Evolutionary conservation across 2,113 vertebrate genomes (phyloP).

Genomic region (Tautogolabrus adspersus): DNA sequence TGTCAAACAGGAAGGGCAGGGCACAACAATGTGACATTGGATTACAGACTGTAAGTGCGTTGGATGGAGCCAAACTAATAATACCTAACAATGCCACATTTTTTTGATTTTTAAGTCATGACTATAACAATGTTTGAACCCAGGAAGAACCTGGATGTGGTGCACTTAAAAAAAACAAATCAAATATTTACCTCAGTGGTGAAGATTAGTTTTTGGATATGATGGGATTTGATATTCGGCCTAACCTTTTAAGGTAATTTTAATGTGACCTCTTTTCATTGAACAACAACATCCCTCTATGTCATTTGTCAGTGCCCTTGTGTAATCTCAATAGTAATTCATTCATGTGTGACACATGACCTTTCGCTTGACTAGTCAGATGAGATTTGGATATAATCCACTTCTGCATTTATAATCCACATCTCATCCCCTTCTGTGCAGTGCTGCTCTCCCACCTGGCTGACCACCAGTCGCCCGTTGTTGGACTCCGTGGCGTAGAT

Average conservation of each 20-base stretch:
- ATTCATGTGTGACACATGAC: conserved; percentile 45
- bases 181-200: conserved; percentile 33
- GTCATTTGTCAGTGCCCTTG: conserved; percentile 35
- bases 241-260: conserved; percentile 33
- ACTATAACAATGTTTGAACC: conserved; percentile 2
- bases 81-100: not conserved
- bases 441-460: conserved; percentile 84
- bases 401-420: conserved; percentile 52
- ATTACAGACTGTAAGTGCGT: conserved; percentile 17
- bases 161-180: conserved; percentile 29
- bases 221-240: conserved; percentile 46
- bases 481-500: conserved; percentile 94
- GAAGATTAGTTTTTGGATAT: conserved; percentile 42
- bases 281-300: conserved; percentile 25
- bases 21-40: conserved; percentile 33
- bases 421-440: conserved; percentile 43
- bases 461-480: conserved; percentile 92
- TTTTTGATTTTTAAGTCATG: conserved; percentile 3
- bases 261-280: conserved; percentile 15
- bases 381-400: conserved; percentile 65
- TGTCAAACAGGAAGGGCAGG: conserved; percentile 1
- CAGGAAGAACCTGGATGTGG: conserved; percentile 2
- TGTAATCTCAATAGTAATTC: conserved; percentile 40
- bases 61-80: not conserved
- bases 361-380: conserved; percentile 43